Evolutionary conservation across 92 coral and sea anemone species (phyloP), one percentile per base, ranked within the genome.

Genomic region (Bergia puertoricense): DNA sequence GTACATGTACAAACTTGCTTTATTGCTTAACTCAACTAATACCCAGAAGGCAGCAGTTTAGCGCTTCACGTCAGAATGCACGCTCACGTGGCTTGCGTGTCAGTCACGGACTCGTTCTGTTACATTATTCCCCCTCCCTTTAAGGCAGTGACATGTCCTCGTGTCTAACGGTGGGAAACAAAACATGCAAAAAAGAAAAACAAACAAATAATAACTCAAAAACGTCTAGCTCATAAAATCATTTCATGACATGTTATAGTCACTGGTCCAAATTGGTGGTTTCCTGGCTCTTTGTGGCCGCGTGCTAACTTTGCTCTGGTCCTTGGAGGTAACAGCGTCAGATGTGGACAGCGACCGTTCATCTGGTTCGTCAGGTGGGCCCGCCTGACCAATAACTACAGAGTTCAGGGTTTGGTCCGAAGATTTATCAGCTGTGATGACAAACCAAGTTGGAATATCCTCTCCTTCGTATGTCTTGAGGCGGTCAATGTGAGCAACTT

Each of bases 361-460:
- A 37, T 72, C 76, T 72, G 42, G 23, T 41, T 41, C 23, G 42
- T 72, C 76, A 1, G 41, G 0, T 9, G 1, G 42, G 5, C 2
- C 76, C 23, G 23, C 14, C 76, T 72, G 42, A 1, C 11, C 76
- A 72, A 20, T 22, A 66, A 66, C 72, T 22, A 2, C 0, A 22
- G 72, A 22, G 22, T 16, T 5, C 15, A 22, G 22, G 51, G 51
- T 46, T 4, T 46, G 51, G 51, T 65, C 6, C 23, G 23, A 65
- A 22, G 23, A 15, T 22, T 2, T 22, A 65, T 15, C 69, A 4
- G 20, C 23, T 65, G 22, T 4, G 14, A 22, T 65, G 23, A 3
- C 71, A 75, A 81, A 41, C 86, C 75, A 81, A 37, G 22, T 51
- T 37, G 86, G 86, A n/a, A 81, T 18, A 41, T 81, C 71, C n/a